These are phyloP conservation scores for Agrilus cyanescens DNA, from an alignment of 2,888 invertebrate genomes.

Conservation along the genomic window DNA sequence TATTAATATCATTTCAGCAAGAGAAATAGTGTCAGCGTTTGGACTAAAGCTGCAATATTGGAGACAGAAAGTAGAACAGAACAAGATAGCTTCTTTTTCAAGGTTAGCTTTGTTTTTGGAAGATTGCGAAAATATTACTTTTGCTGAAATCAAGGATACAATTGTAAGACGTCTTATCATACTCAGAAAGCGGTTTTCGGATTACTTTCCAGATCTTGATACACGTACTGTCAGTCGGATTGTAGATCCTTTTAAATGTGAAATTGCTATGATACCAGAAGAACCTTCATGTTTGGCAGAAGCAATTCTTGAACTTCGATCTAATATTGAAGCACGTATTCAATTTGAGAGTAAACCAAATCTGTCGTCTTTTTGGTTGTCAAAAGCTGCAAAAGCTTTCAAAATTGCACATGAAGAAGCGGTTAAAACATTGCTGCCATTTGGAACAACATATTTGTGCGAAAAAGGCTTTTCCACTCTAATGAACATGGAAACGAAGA, in stretches of 20 bases:
- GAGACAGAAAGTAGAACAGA: constrained; percentile 16
- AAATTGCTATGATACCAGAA: constrained; percentile 13
- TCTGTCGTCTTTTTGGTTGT: no score
- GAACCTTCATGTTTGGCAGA: constrained; percentile 17
- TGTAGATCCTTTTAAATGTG: no score
- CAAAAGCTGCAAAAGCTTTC: constrained; percentile 19
- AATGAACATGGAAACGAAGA: no score
- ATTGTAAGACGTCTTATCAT: constrained; percentile 18
- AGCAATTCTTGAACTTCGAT: constrained; percentile 18
- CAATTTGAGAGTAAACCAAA: no score
- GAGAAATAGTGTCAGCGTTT: constrained; percentile 5
- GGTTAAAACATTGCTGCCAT: no score
- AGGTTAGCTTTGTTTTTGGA: no score
- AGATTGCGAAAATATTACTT: no score
- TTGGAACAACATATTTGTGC: no score
- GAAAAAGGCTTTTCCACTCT: no score
- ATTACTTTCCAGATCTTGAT: constrained; percentile 19
- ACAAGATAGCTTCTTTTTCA: no score
- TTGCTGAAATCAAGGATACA: constrained; percentile 16
- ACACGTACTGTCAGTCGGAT: constrained; percentile 14
- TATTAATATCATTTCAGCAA: constrained; percentile 4
- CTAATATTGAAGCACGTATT: no score
- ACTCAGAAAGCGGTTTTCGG: constrained; percentile 17
- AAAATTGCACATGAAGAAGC: constrained; percentile 20
- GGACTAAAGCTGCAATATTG: constrained; percentile 11